Evolutionary conservation across 1,140 invertebrate species (phyloP), one percentile per base, ranked within the genome.

Genomic region (Andrena cerasifolii): DNA sequence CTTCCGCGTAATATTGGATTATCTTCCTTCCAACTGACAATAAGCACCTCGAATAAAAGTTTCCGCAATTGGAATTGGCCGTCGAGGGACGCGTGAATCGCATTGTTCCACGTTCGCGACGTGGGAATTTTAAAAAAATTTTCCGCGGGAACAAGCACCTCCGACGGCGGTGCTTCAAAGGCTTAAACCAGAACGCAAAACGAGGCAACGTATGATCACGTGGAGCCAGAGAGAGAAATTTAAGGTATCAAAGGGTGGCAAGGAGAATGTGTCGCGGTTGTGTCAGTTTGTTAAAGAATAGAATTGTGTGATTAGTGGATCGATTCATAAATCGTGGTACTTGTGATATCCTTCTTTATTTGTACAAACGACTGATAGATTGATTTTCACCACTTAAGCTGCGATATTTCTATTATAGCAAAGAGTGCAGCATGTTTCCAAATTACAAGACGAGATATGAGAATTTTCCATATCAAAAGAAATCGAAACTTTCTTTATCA

Each of bases 171-270:
- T 76, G 73, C 73, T 76, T 76, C 51, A 56, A 78, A 78, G 65
- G 63, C 51, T 75, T 67, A 67, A 84, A 72, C 45, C 45, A 45
- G 26, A 77, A n/a, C 26, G 59, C 40, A 62, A 54, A 63, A 78
- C 53, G 40, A 74, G 36, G 49, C 47, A 79, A 83, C 36, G 21
- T 73, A 75, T 72, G 63, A 80, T 84, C 77, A 77, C 83, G 73
- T 76, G 54, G 70, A 81, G 49, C 65, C 74, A 85, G 58, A 85
- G 62, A 78, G 79, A 85, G 14, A 71, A 33, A 28, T 40, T 31
- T 24, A 56, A 26, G 36, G 36, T 58, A 21, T 45, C 12, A 4
- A 40, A 70, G 8, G 31, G 3, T 63, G 21, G 68, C 21, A 68
- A 73, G 67, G 54, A 62, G 68, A 43, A 68, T 66, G 14, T 67